Evolutionary conservation across 2,888 invertebrate species (phyloP), one percentile per base, ranked within the genome.

Genomic region (Agrotis clavis): DNA sequence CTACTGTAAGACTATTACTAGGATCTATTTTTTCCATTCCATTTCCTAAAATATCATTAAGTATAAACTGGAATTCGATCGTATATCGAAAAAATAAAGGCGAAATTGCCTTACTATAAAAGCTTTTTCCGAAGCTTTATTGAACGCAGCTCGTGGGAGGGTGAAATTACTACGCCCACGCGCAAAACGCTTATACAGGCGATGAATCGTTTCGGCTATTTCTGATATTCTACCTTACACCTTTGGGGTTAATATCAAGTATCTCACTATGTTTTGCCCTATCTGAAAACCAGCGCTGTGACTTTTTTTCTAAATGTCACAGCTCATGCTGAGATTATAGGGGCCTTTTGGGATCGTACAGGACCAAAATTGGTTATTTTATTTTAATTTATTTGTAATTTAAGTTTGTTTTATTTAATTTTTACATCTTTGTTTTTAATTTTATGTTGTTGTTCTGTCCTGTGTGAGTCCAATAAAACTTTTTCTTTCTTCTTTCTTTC

Each of bases 91-190:
- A 74, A 74, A 77, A 65, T 69, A 69, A 78, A 71, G 65, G 50
- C 18, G 45, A 73, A 69, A 69, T 72, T 72, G 56, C 56, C 50
- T 67, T 62, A 69, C 71, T 63, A 51, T 73, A 74, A 63, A 67
- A 70, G 69, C 53, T 71, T 68, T 60, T 67, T 54, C 67, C 19
- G 59, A 71, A 57, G 67, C 74, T 75, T 71, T 80, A 77, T 78
- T 70, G 75, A 65, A 69, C 78, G 71, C 80, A 83, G 77, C 72
- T 79, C 84, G 87, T 90, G 83, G 87, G 86, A 88, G 86, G 87
- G 85, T 88, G 86, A 86, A 87, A 88, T 87, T 81, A 84, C 86
- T 81, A 86, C 87, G 73, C 91, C 90, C 84, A 90, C 90, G 84
- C 87, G 66, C 70, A 71, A 80, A 82, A 71, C 84, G 82, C 87